These are phyloP conservation scores for Teleiodes luculella DNA, from an alignment of 2,888 invertebrate genomes.

Conservation along the genomic window DNA sequence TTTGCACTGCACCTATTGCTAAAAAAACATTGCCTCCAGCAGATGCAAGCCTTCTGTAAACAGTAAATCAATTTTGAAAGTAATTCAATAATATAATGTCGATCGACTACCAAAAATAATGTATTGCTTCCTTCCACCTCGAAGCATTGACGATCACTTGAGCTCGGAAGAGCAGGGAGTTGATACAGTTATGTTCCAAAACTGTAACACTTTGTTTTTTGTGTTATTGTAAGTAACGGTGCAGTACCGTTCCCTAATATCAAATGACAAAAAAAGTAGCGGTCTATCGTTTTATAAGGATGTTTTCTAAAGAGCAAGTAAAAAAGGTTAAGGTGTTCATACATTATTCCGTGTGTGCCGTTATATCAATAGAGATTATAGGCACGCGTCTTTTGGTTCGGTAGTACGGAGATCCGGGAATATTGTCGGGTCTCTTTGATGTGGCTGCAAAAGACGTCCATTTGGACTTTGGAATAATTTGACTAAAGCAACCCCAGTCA, in stretches of 20 bases:
- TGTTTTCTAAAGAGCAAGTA: constrained; percentile 47
- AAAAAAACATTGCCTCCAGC: constrained; percentile 53
- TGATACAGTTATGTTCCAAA: constrained; percentile 71
- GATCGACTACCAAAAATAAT: constrained; percentile 67
- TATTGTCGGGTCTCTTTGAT: constrained; percentile 67
- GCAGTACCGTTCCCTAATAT: constrained; percentile 60
- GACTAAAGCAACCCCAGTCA: constrained; percentile 43
- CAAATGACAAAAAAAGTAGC: constrained; percentile 57
- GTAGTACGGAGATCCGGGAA: constrained; percentile 44
- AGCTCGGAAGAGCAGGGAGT: constrained; percentile 51
- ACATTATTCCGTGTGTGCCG: constrained; percentile 60
- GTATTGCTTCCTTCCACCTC: constrained; percentile 78
- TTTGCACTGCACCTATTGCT: constrained; percentile 44
- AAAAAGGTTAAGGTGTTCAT: constrained; percentile 72
- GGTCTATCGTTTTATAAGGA: constrained; percentile 68
- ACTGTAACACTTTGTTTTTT: constrained; percentile 71
- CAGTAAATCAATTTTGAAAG: constrained; percentile 69
- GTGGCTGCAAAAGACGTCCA: constrained; percentile 68
- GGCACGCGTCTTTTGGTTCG: constrained; percentile 68
- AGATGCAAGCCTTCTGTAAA: constrained; percentile 71
- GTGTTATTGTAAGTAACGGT: constrained; percentile 69
- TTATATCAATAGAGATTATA: constrained; percentile 76
- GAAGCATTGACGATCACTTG: constrained; percentile 42
- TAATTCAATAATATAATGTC: constrained; percentile 78
- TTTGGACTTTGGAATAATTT: constrained; percentile 56